Evolutionary conservation across 2,888 invertebrate species (phyloP), one percentile per base, ranked within the genome.

Genomic region (Cantharis rustica): DNA sequence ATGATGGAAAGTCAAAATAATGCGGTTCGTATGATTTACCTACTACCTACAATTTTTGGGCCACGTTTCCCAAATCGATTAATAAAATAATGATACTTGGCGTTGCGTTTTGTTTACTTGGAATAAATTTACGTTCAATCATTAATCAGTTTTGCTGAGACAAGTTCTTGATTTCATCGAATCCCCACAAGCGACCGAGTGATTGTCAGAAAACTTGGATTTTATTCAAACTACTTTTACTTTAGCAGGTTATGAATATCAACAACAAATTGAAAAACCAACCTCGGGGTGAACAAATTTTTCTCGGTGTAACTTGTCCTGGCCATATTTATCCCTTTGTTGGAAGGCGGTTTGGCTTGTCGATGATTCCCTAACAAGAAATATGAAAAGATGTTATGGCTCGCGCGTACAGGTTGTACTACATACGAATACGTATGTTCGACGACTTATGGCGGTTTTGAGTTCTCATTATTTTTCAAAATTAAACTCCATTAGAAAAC

Each of bases 371-470:
- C 69, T 77, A 79, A 80, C 76, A 77, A 80, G 78, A 80, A 80
- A 79, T 79, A 79, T 79, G 76, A 79, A 79, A 79, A 70, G 75
- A 74, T 72, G 73, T 77, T 76, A 71, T 73, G 73, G 70, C 69
- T 72, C 68, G 72, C 68, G 72, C 69, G 69, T 47, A n/a, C 47
- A 31, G 31, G 31, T 31, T 31, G 27, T 27, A 13, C 3, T 31
- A 31, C 23, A 0, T 47, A n/a, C 47, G n/a, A 27, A 27, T 27
- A 27, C 27, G 10, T 26, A 26, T 10, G 4, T 20, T 3, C 20
- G 7, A 7, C 23, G 23, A 7, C 23, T 23, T 27, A n/a, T 47
- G 47, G 31, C 5, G 4, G 31, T n/a, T 47, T 47, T 47, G 47
- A 47, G 47, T 47, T 47, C 47, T 47, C 47, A 47, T 47, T 47